phyloP scores from a whole-genome alignment of 1,140 invertebrate genomes.

The Drosophila kikkawai region DNA sequence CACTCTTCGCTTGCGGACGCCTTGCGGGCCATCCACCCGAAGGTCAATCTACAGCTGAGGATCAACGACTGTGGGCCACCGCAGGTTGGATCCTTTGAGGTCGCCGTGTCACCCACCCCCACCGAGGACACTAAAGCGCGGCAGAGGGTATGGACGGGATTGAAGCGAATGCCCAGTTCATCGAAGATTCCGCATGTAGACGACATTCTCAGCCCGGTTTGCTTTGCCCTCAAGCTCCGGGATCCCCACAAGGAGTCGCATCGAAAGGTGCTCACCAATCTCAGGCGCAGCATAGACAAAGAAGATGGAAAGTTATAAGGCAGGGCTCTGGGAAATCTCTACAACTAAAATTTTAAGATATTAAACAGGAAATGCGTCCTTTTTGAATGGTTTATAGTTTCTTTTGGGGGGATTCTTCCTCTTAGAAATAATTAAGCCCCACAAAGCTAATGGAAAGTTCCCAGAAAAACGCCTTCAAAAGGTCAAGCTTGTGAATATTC shows the following conservation, averaged over 20 bases:
- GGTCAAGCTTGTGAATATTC: constrained; percentile 7
- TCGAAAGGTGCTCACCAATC: constrained; percentile 18
- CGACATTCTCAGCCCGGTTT: constrained; percentile 54
- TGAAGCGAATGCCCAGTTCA: constrained; percentile 56
- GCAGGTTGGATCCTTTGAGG: constrained; percentile 66
- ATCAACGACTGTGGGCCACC: constrained; percentile 54
- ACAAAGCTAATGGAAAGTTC: background rate
- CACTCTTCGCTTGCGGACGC: constrained; percentile 51
- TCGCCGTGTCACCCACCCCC: constrained; percentile 44
- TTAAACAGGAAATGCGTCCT: background rate
- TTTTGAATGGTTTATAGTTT: background rate
- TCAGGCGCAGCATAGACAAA: constrained; percentile 12
- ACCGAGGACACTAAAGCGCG: constrained; percentile 23
- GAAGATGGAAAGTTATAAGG: background rate
- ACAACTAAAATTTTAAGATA: background rate
- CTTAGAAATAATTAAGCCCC: background rate
- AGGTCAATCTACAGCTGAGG: constrained; percentile 59
- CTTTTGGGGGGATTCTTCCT: background rate
- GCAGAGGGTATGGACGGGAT: constrained; percentile 63
- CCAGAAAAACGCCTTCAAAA: background rate
- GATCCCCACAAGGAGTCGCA: constrained; percentile 32
- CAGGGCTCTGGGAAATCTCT: background rate
- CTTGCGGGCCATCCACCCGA: constrained; percentile 37
- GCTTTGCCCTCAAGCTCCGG: constrained; percentile 34
- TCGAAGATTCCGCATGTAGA: constrained; percentile 69